A percentile compares a stretch with the other conserved stretches of the same genome.
Evolutionary conservation across 2,888 invertebrate species (phyloP).

Genomic region (Melipona bicolor): DNA sequence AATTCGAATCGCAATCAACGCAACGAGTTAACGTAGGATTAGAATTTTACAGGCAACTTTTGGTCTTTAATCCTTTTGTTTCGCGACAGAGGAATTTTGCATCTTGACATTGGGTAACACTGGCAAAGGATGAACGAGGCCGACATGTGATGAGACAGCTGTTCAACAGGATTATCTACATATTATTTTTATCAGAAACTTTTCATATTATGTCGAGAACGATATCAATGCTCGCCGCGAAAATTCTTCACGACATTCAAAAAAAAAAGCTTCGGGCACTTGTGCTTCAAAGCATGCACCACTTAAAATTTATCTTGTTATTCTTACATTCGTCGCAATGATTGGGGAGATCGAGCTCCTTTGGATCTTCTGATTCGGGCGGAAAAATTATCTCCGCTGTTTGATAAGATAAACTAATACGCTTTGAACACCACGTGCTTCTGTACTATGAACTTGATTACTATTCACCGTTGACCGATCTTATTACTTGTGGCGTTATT

Average conservation of each 20-base stretch:
- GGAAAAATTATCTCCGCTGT: background rate
- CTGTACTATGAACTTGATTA: conserved; percentile 28
- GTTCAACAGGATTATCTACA: conserved; percentile 17
- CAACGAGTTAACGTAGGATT: conserved; percentile 38
- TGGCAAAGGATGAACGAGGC: conserved; percentile 7
- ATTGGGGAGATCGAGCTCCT: conserved; percentile 42
- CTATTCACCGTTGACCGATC: conserved; percentile 13
- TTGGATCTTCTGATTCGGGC: background rate
- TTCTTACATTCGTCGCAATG: conserved; percentile 44
- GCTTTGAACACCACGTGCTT: conserved; percentile 52
- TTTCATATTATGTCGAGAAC: conserved; percentile 39
- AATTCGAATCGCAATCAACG: conserved; percentile 50
- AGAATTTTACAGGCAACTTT: conserved; percentile 59
- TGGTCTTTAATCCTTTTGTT: conserved; percentile 66
- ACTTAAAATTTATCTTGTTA: background rate
- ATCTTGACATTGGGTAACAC: conserved; percentile 7
- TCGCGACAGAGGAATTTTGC: conserved; percentile 10
- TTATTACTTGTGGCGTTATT: conserved; percentile 22
- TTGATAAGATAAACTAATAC: conserved; percentile 36
- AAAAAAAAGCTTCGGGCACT: background rate
- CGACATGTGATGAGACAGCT: conserved; percentile 36
- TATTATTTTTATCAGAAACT: background rate
- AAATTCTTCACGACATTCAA: background rate
- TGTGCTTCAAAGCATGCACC: conserved; percentile 28
- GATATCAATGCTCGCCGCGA: conserved; percentile 9